Evolutionary conservation across 2,797 vertebrate genomes (phyloP), one percentile per base, ranked within the genome.

Genomic region (Crocodylus rhombifer): DNA sequence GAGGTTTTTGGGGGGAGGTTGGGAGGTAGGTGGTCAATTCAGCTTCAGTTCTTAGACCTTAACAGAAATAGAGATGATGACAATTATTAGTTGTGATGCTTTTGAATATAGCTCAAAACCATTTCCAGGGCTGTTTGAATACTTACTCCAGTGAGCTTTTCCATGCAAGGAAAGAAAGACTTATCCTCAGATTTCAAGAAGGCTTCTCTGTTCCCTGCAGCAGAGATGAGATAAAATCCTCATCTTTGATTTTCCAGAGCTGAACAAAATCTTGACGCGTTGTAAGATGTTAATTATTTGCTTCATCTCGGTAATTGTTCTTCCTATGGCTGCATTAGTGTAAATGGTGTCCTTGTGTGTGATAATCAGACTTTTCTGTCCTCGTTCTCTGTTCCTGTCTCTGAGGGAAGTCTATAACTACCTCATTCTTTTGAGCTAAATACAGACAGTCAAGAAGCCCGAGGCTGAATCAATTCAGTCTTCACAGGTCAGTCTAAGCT

Each of bases 91-190:
- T 1, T 1, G 20, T 67, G n/a, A 67, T 2, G 12, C 23, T 67
- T 17, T 65, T 26, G 30, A 84, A 42, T 1, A 4, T 20, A 15
- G 60, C 55, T 84, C 55, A 67, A 73, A 91, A n/a, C 5, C 55
- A 56, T 80, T 62, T n/a, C 51, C 55, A 80, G 62, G 14, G 60
- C 21, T 80, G n/a, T 17, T 64, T 15, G 3, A 15, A 14, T 1
- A 16, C 21, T 26, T 26, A 8, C 57, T n/a, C 30, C 0, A 0
- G 75, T 13, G 25, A 20, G 11, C n/a, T 51, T 7, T 4, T 1
- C 1, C 8, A 57, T 18, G 36, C 30, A 9, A 7, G 21, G 15
- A 64, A 8, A 55, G 13, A 58, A 65, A 51, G 56, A 51, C 26
- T 3, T 13, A 7, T 8, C 6, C 36, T 76, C 78, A 67, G 23